Evolutionary conservation across 2,888 invertebrate genomes (phyloP).

Genomic region (Plusia festucae): DNA sequence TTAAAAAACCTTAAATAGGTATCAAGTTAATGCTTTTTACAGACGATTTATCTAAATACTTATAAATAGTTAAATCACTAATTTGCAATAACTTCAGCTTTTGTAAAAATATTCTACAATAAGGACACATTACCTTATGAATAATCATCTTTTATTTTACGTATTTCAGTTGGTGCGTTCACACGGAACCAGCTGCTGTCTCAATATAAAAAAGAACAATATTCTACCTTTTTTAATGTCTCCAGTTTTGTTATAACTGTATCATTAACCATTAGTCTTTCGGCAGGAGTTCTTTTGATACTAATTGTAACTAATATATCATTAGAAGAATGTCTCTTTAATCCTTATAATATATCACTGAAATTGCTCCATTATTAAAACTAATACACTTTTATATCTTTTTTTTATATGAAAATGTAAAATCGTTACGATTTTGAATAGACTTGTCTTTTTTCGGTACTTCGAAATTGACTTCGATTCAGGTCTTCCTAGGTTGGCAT

Average conservation of each 20-base stretch:
- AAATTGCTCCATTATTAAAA: constrained; percentile 19
- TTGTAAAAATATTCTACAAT: background rate
- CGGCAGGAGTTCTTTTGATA: constrained; percentile 49
- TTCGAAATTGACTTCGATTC: background rate
- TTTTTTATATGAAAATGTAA: constrained; percentile 6
- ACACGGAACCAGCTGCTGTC: constrained; percentile 21
- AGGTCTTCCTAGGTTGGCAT: background rate
- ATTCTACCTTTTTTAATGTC: constrained; percentile 41
- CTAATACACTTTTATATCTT: background rate
- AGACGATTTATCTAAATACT: background rate
- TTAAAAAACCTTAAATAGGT: too few species aligned
- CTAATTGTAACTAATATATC: constrained; percentile 49
- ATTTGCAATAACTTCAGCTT: too few species aligned
- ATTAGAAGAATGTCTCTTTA: constrained; percentile 42
- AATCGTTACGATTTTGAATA: background rate
- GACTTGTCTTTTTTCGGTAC: background rate
- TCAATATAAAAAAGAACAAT: constrained; percentile 28
- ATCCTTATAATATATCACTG: constrained; percentile 38
- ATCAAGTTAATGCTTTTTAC: too few species aligned
- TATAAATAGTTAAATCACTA: too few species aligned
- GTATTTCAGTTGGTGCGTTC: background rate
- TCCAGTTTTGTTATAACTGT: constrained; percentile 43
- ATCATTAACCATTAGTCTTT: constrained; percentile 49
- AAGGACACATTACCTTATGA: background rate
- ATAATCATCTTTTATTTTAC: background rate